A percentile compares a stretch with the other conserved stretches of the same genome.
Evolutionary conservation across 1,140 invertebrate genomes (phyloP).

Genomic region (Drosophila mojavensis): DNA sequence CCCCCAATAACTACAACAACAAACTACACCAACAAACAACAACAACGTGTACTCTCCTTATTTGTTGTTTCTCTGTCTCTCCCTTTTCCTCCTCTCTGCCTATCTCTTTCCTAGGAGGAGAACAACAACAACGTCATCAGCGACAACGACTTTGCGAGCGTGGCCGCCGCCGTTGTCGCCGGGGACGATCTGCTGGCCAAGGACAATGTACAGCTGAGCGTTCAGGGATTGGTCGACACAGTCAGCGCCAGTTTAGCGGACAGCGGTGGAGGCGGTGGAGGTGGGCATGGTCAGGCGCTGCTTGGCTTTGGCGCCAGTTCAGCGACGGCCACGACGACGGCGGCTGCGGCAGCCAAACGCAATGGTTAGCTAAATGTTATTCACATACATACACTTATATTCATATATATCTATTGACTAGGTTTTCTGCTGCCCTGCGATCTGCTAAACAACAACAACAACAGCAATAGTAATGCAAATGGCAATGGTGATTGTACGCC

Average conservation of each 20-base stretch:
- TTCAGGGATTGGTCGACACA: slow-evolving; percentile 64
- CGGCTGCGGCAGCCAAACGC: slow-evolving; percentile 45
- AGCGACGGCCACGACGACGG: slow-evolving; percentile 26
- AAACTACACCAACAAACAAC: slow-evolving; percentile 28
- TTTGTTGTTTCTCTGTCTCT: slow-evolving; percentile 19
- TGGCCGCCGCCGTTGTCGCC: slow-evolving; percentile 63
- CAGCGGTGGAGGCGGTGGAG: slow-evolving; percentile 25
- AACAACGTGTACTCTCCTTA: slow-evolving; percentile 15
- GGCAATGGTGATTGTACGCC: slow-evolving; percentile 54
- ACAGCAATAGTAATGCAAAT: slow-evolving; percentile 40
- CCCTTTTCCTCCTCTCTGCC: slow-evolving; percentile 29
- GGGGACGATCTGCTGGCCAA: slow-evolving; percentile 69
- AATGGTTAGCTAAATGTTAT: slow-evolving; percentile 6
- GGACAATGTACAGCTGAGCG: slow-evolving; percentile 69
- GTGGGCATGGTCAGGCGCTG: slow-evolving; percentile 38
- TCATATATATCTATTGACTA: neutral
- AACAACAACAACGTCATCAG: slow-evolving; percentile 77
- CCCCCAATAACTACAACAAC: slow-evolving; percentile 31
- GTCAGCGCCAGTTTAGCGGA: slow-evolving; percentile 65
- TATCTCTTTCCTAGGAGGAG: slow-evolving; percentile 74
- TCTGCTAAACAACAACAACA: slow-evolving; percentile 59
- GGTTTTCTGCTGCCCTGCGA: slow-evolving; percentile 57
- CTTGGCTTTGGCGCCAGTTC: slow-evolving; percentile 61
- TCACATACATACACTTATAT: neutral
- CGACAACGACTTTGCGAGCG: slow-evolving; percentile 68